Evolutionary conservation across 2,888 invertebrate species (phyloP), one percentile per base, ranked within the genome.

Genomic region (Aethes cnicana): DNA sequence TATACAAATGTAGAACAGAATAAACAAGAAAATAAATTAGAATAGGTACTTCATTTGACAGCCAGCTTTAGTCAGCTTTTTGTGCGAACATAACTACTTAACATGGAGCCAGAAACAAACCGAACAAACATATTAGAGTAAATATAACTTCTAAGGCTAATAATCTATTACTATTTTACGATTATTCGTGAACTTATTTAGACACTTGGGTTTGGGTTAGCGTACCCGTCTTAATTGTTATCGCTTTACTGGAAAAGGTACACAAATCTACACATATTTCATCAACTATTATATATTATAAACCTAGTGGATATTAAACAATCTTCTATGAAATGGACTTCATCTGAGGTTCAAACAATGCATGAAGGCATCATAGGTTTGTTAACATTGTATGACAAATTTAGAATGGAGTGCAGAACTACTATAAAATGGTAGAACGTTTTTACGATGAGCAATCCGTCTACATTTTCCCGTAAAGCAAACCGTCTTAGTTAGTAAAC

Each of bases 1-100:
- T 26, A 32, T 30, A 30, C 49, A 62, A 35, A 57, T 32, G n/a
- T n/a, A n/a, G 23, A 58, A 42, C 43, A 53, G 59, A 60, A 59
- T 61, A 47, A 64, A 62, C 17, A 18, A 46, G 39, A 18, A 39
- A 44, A 52, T 46, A 46, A 46, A 46, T 46, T 26, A 39, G 18
- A 25, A 32, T 50, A n/a, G n/a, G n/a, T n/a, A 39, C 32, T 52
- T 52, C 11, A 46, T 46, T 37, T 23, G 30, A 18, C 11, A 21
- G 43, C 30, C 32, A 11, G 17, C 30, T 18, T 18, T 14, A 9
- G 18, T 11, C 28, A n/a, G 23, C 16, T 14, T 25, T 50, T 50
- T 50, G 50, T 50, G 50, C 50, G 50, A 50, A 37, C 17, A 8
- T 26, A 35, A 41, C 3, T 4, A 9, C 26, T 35, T 47, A 30